phyloP scores from a whole-genome alignment of 2,888 invertebrate genomes.

The Eristalis intricaria region DNA sequence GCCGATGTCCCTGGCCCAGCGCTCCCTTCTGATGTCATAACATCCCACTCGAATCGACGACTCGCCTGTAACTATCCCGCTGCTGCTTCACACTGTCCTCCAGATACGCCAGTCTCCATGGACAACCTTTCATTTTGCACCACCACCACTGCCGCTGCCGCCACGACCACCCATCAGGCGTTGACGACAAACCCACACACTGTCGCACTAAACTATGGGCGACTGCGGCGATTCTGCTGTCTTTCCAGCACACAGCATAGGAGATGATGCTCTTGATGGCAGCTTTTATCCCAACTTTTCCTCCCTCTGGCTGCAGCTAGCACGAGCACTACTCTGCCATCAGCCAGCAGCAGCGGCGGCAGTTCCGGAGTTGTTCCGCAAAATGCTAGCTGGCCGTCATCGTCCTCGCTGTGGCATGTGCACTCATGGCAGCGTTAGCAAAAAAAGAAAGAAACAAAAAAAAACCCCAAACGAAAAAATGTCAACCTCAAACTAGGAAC shows the following conservation, averaged over 20 bases:
- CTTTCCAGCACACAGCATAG: conserved; percentile 56
- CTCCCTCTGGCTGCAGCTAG: conserved; percentile 15
- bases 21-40: conserved; percentile 63
- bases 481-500: not conserved
- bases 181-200: conserved; percentile 58
- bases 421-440: conserved; percentile 14
- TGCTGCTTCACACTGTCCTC: conserved; percentile 52
- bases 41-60: conserved; percentile 48
- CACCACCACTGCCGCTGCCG: not conserved
- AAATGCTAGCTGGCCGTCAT: conserved; percentile 45
- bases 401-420: not conserved
- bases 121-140: conserved; percentile 14
- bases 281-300: conserved; percentile 27
- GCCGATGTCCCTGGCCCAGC: not conserved
- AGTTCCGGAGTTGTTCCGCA: conserved; percentile 59
- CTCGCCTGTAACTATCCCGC: conserved; percentile 31
- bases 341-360: conserved; percentile 28
- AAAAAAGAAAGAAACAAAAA: conserved; percentile 7
- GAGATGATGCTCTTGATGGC: conserved; percentile 73
- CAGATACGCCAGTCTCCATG: conserved; percentile 32
- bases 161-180: conserved; percentile 1
- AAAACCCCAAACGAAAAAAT: not conserved
- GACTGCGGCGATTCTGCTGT: conserved; percentile 32
- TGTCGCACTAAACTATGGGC: conserved; percentile 37
- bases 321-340: conserved; percentile 28